Evolutionary conservation across 1,140 invertebrate genomes (phyloP).

Genomic region (Aethina tumida): DNA sequence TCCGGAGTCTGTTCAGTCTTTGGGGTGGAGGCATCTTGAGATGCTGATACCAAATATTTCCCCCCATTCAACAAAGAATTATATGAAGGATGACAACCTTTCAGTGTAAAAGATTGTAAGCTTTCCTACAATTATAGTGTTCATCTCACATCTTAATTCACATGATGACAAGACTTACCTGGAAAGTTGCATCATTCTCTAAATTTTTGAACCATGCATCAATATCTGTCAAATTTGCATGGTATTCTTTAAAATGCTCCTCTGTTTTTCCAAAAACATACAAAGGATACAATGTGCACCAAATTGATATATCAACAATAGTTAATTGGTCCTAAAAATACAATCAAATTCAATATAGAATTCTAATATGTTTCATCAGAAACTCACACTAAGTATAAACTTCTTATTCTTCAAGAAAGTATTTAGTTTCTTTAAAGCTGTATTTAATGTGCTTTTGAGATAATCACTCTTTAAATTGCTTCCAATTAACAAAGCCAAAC

Average conservation of each 20-base stretch:
- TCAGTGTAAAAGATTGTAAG: conserved; percentile 27
- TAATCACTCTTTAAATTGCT: conserved; percentile 39
- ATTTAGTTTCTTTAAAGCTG: conserved; percentile 39
- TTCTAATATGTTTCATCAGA: not conserved
- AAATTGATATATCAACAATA: conserved; percentile 53
- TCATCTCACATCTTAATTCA: not conserved
- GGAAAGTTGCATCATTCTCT: conserved; percentile 28
- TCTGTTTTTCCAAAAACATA: conserved; percentile 35
- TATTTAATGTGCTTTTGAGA: conserved; percentile 38
- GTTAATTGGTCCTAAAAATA: conserved; percentile 40
- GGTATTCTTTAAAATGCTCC: conserved; percentile 26
- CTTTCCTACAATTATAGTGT: not conserved
- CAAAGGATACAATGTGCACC: conserved; percentile 53
- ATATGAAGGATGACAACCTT: conserved; percentile 33
- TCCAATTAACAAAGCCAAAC: conserved; percentile 37
- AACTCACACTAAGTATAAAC: conserved; percentile 20
- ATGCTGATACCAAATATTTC: conserved; percentile 31
- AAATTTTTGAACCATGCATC: conserved; percentile 43
- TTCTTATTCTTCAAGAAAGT: conserved; percentile 18
- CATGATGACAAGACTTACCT: conserved; percentile 12
- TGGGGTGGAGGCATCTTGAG: not conserved
- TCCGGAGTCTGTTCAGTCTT: conserved; percentile 23
- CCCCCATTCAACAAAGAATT: conserved; percentile 35
- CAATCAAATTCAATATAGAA: not conserved
- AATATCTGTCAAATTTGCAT: conserved; percentile 7